Conservation (phyloP, 2,888 invertebrate species). For the Leptinotarsa tumamoca region DNA sequence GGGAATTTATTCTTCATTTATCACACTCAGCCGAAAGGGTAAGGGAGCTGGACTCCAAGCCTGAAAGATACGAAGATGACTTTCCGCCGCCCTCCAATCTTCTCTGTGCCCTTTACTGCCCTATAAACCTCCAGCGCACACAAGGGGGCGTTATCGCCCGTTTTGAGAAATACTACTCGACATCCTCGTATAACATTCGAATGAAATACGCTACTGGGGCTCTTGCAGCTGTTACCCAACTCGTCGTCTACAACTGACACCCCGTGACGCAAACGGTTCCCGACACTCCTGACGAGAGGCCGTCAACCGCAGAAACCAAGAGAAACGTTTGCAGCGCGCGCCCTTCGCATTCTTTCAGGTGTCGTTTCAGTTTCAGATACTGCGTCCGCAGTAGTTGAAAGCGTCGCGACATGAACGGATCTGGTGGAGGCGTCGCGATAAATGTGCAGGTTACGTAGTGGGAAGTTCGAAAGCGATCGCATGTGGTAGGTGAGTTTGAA, state of each 20-base stretch:
- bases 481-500: conserved; percentile 17
- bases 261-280: neutral
- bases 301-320: conserved; percentile 5
- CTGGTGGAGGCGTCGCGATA: neutral
- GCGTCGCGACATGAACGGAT: conserved; percentile 16
- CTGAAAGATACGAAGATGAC: too few relatives aligned
- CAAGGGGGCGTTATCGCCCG: too few relatives aligned
- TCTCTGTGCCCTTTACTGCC: too few relatives aligned
- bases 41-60: too few relatives aligned
- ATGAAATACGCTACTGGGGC: too few relatives aligned
- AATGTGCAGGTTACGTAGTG: conserved; percentile 7
- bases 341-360: neutral
- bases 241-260: neutral
- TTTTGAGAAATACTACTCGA: too few relatives aligned
- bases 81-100: too few relatives aligned
- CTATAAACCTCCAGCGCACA: too few relatives aligned
- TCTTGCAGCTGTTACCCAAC: neutral
- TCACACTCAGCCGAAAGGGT: too few relatives aligned
- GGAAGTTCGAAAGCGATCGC: neutral
- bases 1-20: too few relatives aligned
- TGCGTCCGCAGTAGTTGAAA: conserved; percentile 5
- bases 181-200: too few relatives aligned
- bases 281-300: neutral
- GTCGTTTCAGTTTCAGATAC: conserved; percentile 3
- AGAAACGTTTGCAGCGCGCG: conserved; percentile 1